Percentiles rank a stretch among this genome's conserved stretches.
These are phyloP conservation scores for Sacculina carcini DNA, from an alignment of 2,888 invertebrate genomes.

Conservation along the genomic window DNA sequence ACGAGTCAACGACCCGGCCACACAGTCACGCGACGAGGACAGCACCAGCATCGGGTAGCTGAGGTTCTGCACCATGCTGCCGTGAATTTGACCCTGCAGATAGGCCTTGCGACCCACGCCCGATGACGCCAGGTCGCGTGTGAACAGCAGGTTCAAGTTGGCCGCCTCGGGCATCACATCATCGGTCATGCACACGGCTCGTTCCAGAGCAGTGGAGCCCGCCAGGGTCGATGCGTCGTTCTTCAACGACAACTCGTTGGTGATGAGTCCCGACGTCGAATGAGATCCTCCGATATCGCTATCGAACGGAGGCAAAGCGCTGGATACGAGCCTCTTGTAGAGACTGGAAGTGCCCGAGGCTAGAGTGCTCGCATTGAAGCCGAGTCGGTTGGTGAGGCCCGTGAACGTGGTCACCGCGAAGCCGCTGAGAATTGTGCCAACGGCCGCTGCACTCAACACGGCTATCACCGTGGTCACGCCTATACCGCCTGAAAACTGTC, in stretches of 20 bases:
- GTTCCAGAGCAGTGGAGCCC: background rate
- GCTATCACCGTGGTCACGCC: background rate
- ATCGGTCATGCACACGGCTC: background rate
- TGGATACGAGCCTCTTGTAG: background rate
- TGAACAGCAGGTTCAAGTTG: background rate
- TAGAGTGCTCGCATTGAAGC: background rate
- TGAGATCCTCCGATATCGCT: no score
- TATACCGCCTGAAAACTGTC: background rate
- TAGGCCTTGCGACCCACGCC: background rate
- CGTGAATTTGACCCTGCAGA: background rate
- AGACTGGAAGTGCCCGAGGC: background rate
- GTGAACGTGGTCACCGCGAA: background rate
- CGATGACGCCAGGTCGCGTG: no score
- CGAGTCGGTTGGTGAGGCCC: background rate
- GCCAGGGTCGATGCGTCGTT: background rate
- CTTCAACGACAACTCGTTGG: background rate
- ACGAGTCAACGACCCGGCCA: background rate
- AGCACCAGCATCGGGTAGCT: slow-evolving; percentile 1
- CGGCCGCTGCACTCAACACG: background rate
- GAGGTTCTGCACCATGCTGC: background rate
- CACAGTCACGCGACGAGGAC: background rate
- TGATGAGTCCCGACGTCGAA: background rate
- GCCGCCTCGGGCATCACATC: background rate
- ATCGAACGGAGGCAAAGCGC: background rate
- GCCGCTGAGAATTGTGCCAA: background rate